phyloP scores from a whole-genome alignment of 2,113 vertebrate species.

The rat (Rattus norvegicus) region DNA sequence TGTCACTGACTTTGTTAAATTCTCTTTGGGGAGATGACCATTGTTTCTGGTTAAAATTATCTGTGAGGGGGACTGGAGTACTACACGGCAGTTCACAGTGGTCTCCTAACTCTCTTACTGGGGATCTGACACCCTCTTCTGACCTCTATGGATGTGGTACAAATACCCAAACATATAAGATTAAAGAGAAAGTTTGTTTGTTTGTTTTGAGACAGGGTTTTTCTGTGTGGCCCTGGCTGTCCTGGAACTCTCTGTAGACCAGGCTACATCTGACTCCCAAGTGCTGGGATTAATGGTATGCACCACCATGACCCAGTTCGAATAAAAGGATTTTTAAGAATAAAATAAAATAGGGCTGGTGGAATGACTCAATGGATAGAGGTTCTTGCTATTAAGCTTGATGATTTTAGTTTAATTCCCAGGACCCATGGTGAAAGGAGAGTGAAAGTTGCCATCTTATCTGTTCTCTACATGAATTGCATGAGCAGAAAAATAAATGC shows the following conservation, averaged over 20 bases:
- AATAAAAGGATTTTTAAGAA: background rate
- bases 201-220: background rate
- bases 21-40: background rate
- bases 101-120: background rate
- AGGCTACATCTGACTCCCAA: background rate
- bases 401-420: background rate
- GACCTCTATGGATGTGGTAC: background rate
- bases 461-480: background rate
- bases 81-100: background rate
- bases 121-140: background rate
- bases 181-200: background rate
- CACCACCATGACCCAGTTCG: background rate
- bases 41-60: conserved; percentile 52
- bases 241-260: background rate
- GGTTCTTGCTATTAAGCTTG: background rate
- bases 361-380: background rate
- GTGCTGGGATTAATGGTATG: background rate
- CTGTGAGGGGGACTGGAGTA: background rate
- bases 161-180: background rate
- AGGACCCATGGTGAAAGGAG: background rate
- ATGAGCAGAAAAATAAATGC: background rate
- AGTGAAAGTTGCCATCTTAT: background rate
- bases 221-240: background rate
- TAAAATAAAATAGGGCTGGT: background rate
- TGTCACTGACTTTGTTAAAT: background rate